Evolutionary conservation across 2,113 vertebrate species (phyloP).

Genomic region (Monopterus albus): DNA sequence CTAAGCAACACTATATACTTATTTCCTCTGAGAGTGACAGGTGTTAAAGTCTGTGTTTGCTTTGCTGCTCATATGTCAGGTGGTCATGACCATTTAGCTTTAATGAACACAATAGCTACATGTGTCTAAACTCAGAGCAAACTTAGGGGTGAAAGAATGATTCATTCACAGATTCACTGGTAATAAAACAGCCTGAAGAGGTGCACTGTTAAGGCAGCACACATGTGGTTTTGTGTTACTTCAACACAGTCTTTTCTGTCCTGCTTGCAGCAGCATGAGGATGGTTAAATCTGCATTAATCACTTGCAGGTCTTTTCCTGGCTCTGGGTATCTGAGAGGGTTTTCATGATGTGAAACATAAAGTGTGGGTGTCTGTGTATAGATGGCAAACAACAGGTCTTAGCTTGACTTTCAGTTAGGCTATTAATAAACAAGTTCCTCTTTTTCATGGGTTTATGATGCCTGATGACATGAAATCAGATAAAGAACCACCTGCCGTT

Average conservation of each 20-base stretch:
- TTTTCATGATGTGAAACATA: slow-evolving; percentile 8
- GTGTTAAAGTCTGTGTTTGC: slow-evolving; percentile 22
- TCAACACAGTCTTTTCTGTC: neutral
- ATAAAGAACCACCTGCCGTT: slow-evolving; percentile 65
- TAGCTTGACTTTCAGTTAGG: slow-evolving; percentile 21
- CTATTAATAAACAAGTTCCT: slow-evolving; percentile 64
- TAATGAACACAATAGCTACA: slow-evolving; percentile 48
- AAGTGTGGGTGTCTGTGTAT: slow-evolving; percentile 9
- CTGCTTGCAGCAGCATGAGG: neutral
- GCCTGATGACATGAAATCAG: slow-evolving; percentile 62
- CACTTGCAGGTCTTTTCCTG: neutral
- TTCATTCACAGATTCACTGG: neutral
- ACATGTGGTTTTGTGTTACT: too few relatives aligned
- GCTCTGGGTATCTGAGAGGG: neutral
- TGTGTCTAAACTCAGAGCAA: slow-evolving; percentile 4
- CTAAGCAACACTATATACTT: neutral
- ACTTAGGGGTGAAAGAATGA: neutral
- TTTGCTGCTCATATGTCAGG: slow-evolving; percentile 40
- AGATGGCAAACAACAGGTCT: slow-evolving; percentile 20
- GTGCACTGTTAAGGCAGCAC: too few relatives aligned
- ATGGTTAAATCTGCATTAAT: too few relatives aligned
- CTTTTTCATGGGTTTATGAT: slow-evolving; percentile 68
- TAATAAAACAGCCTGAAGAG: neutral
- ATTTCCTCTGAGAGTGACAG: slow-evolving; percentile 48
- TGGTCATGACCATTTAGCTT: slow-evolving; percentile 16